These are phyloP conservation scores for Scaptodrosophila latifasciaeformis DNA, from an alignment of 2,888 invertebrate genomes.

Conservation along the genomic window DNA sequence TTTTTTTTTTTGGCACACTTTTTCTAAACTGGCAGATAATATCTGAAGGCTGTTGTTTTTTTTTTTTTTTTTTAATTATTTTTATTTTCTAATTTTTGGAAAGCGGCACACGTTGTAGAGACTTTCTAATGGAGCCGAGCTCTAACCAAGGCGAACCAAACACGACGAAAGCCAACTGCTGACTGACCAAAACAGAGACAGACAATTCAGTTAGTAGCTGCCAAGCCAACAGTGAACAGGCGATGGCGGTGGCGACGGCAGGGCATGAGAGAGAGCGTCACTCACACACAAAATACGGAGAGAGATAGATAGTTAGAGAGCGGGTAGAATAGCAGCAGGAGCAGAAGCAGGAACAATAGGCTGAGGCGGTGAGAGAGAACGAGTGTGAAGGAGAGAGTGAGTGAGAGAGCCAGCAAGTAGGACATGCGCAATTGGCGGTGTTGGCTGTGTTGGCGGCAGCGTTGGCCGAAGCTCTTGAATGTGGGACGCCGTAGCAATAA, in stretches of 20 bases:
- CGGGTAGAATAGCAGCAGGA: too few relatives aligned
- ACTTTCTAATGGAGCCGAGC: slow-evolving; percentile 33
- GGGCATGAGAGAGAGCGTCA: slow-evolving; percentile 16
- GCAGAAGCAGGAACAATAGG: background rate
- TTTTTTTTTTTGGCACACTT: slow-evolving; percentile 1
- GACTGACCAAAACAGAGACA: slow-evolving; percentile 76
- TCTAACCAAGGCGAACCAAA: slow-evolving; percentile 60
- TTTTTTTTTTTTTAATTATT: slow-evolving; percentile 7
- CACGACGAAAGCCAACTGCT: slow-evolving; percentile 75
- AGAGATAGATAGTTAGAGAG: too few relatives aligned
- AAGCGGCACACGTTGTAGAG: too few relatives aligned
- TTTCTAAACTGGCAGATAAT: too few relatives aligned
- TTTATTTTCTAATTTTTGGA: too few relatives aligned
- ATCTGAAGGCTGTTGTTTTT: background rate
- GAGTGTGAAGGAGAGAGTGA: slow-evolving; percentile 25
- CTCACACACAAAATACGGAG: background rate
- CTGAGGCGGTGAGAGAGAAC: slow-evolving; percentile 5
- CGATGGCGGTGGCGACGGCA: slow-evolving; percentile 14
- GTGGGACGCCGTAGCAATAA: slow-evolving; percentile 66
- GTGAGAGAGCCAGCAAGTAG: slow-evolving; percentile 15
- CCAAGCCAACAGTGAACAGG: slow-evolving; percentile 23
- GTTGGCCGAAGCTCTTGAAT: too few relatives aligned
- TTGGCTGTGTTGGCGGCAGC: background rate
- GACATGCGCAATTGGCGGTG: slow-evolving; percentile 9
- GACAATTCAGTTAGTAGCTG: slow-evolving; percentile 72